phyloP scores from a whole-genome alignment of 2,113 vertebrate species.

The Spea multiplicata region DNA sequence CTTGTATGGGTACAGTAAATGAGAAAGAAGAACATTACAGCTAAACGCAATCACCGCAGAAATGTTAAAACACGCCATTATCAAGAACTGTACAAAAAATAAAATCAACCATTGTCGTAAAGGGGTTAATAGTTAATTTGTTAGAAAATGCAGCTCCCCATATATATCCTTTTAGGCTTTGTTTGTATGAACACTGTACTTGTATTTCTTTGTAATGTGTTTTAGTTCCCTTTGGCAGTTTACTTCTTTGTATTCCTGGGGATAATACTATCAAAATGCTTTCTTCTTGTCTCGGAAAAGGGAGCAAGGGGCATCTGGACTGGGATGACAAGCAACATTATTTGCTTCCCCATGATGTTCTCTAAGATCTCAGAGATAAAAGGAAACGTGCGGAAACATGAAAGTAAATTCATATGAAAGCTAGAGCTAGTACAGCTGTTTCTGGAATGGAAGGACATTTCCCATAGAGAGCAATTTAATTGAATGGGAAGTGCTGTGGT shows the following conservation, averaged over 20 bases:
- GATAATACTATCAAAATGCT: conserved; percentile 14
- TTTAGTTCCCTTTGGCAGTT: not conserved
- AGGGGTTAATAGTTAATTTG: too few species aligned
- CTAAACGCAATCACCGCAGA: too few species aligned
- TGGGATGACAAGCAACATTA: conserved; percentile 34
- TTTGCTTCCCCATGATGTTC: conserved; percentile 25
- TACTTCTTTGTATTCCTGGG: conserved; percentile 12
- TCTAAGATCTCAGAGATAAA: conserved; percentile 39
- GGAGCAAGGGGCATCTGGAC: conserved; percentile 25
- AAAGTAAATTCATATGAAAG: conserved; percentile 39
- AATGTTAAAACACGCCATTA: too few species aligned
- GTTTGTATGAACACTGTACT: too few species aligned
- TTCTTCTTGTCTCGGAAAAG: conserved; percentile 14
- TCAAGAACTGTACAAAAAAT: too few species aligned
- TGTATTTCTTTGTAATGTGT: not conserved
- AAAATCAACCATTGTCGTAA: too few species aligned
- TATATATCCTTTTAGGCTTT: too few species aligned
- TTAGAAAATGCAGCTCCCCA: too few species aligned
- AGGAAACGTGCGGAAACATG: conserved; percentile 29
- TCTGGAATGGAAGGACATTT: conserved; percentile 21
- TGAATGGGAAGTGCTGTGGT: conserved; percentile 9
- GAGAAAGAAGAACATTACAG: too few species aligned
- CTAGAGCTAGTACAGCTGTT: conserved; percentile 33
- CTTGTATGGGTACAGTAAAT: too few species aligned
- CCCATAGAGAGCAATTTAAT: conserved; percentile 35